Base-by-base conservation (phyloP, 1,140 invertebrate species). In the Mizuhopecten yessoensis region DNA sequence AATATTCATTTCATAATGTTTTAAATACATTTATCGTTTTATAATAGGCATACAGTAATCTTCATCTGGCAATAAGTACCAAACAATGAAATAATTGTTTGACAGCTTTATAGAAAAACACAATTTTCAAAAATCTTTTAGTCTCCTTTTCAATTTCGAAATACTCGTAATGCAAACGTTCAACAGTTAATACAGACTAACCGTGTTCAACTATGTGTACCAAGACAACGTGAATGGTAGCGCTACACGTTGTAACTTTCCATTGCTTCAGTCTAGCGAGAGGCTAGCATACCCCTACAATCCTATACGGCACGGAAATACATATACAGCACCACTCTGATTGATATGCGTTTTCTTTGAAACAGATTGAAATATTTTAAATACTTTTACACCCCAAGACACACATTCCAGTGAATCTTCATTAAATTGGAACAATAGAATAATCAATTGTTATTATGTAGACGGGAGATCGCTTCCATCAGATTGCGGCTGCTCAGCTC, bases 301-400 rank as follows among this genome's bases (percentile, higher is more conserved):
- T 39, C 36, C 45, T 17, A 57, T 20, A 57, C 45, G 20, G 17
- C 17, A 57, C 45, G 2, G n/a, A 57, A 11, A 39, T 23, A 57
- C 45, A 57, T 39, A 39, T 39, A 57, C 23, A 9, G 29, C 1
- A n/a, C 7, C 23, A n/a, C 57, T 75, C 57, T 75, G 57, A 75
- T 75, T 75, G 57, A 75, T 75, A 7, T 29, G 57, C 57, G 57
- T 75, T 75, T 75, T 75, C 57, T 75, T 45, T 9, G 57, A 75
- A 75, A 75, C 57, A 75, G 57, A 75, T 75, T 75, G 57, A 75
- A 75, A 75, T 75, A 75, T 75, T 75, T 75, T 75, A 75, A 75
- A 75, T 75, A 75, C 57, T 75, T 75, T 75, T 29, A 75, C 57
- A 75, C 57, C 57, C n/a, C 57, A 9, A 29, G n/a, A 75, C 57